phyloP scores from a whole-genome alignment of 1,140 invertebrate genomes.

The Psilanteris sp. region DNA sequence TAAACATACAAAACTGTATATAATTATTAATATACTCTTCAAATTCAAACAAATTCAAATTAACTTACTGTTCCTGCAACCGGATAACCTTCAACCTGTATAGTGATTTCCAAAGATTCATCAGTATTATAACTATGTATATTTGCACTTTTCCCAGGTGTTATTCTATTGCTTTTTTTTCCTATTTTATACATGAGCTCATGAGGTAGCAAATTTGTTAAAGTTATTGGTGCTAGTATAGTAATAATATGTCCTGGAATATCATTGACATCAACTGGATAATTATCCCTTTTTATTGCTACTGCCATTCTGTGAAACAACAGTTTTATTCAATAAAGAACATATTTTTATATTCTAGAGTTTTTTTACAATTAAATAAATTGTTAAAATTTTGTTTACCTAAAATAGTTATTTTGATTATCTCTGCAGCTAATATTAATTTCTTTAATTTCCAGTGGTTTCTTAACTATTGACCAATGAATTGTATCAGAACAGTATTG shows the following conservation, averaged over 20 bases:
- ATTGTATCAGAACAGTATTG: conserved; percentile 84
- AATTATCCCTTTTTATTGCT: conserved; percentile 88
- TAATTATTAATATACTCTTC: too few relatives aligned
- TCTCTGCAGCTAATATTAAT: conserved; percentile 74
- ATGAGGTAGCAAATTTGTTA: conserved; percentile 89
- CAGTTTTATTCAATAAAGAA: too few relatives aligned
- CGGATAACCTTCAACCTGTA: conserved; percentile 91
- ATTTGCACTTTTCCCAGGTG: conserved; percentile 82
- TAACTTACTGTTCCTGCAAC: conserved; percentile 82
- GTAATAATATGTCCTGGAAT: conserved; percentile 92
- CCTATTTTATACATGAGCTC: conserved; percentile 85
- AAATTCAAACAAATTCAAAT: too few relatives aligned
- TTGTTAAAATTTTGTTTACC: conserved; percentile 62
- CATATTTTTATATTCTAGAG: too few relatives aligned
- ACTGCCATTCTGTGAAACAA: conserved; percentile 86
- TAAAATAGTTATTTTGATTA: conserved; percentile 75
- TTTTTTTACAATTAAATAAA: too few relatives aligned
- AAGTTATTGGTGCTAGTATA: conserved; percentile 89
- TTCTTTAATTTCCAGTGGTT: conserved; percentile 81
- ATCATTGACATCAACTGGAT: conserved; percentile 83
- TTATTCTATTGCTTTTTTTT: conserved; percentile 82
- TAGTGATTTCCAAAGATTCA: conserved; percentile 85
- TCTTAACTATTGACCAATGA: conserved; percentile 84
- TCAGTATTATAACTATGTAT: conserved; percentile 81
- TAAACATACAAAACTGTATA: too few relatives aligned